Base-by-base conservation (phyloP, 2,797 vertebrate genomes). In the Craterocephalus amniculus region DNA sequence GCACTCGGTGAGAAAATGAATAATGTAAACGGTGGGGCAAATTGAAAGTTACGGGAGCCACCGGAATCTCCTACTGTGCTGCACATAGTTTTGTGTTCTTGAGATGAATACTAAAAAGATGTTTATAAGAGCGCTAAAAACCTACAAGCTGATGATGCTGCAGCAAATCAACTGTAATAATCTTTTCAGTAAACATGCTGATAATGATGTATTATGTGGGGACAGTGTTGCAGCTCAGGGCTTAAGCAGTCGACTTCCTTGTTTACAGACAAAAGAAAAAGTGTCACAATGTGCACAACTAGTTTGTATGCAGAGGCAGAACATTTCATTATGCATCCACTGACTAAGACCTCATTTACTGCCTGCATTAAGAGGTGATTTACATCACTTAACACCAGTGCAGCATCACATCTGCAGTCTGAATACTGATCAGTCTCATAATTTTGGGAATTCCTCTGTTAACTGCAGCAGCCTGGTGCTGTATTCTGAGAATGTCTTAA, bases 271-370 rank as follows among this genome's bases (percentile, higher is more conserved):
- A 45, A 57, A 63, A 35, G 4, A 14, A 54, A 16, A 58, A 27
- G 20, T 10, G 18, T 49, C 27, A 27, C 49, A 32, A 29, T 20
- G 13, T 31, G 16, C 13, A 32, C 43, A n/a, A 2, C 29, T 0
- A 55, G 2, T 67, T 59, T 60, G 36, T 52, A 70, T 52, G 65
- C 56, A 63, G 55, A 54, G 60, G 36, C 61, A 18, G 32, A 55
- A 26, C 22, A 9, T 34, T 27, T 56, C 34, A 65, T 56, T 55
- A 63, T 13, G 59, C n/a, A 57, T 16, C 58, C 60, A 40, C 56
- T 6, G 26, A 34, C 45, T n/a, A 34, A 27, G 52, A 49, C 26
- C 52, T 52, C 49, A 26, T 73, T 67, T 67, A 40, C 38, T 20
- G 52, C 72, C 34, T 48, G 10, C 34, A 26, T 58, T 52, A 22